Conservation (phyloP, 2,113 vertebrate genomes). For the Callaeas wilsoni region DNA sequence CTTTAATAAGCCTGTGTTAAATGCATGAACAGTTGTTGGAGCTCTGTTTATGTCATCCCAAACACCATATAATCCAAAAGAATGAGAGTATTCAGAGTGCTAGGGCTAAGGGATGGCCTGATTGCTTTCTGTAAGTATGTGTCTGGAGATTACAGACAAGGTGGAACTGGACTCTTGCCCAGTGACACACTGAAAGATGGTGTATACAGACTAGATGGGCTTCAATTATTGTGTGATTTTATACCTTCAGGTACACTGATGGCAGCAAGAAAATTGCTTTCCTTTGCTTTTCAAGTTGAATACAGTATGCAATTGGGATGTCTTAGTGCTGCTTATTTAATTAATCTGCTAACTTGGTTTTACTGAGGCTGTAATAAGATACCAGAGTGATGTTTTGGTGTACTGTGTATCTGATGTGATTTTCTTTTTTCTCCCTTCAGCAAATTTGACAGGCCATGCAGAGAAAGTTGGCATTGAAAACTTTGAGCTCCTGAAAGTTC, state of each 20-base stretch:
- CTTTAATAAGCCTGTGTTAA: neutral
- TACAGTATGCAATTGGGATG: neutral
- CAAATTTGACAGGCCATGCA: conserved; percentile 93
- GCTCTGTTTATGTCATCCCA: neutral
- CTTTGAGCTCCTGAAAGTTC: conserved; percentile 94
- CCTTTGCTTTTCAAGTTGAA: neutral
- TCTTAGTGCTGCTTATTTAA: neutral
- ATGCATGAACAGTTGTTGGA: neutral
- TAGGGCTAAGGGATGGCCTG: neutral
- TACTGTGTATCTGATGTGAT: neutral
- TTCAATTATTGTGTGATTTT: neutral
- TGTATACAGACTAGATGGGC: neutral
- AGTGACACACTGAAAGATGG: neutral
- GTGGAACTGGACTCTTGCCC: neutral
- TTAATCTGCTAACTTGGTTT: neutral
- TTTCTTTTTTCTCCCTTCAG: conserved; percentile 65
- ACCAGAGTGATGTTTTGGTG: neutral
- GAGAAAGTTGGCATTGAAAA: conserved; percentile 98
- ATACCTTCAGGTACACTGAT: fast-evolving
- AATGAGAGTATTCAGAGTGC: neutral
- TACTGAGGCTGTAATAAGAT: neutral
- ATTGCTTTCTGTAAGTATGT: neutral
- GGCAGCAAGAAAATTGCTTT: neutral
- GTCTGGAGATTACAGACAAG: neutral
- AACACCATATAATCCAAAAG: neutral